These are phyloP conservation scores for Ctenoplectra terminalis DNA, from an alignment of 1,140 invertebrate genomes.

Conservation along the genomic window DNA sequence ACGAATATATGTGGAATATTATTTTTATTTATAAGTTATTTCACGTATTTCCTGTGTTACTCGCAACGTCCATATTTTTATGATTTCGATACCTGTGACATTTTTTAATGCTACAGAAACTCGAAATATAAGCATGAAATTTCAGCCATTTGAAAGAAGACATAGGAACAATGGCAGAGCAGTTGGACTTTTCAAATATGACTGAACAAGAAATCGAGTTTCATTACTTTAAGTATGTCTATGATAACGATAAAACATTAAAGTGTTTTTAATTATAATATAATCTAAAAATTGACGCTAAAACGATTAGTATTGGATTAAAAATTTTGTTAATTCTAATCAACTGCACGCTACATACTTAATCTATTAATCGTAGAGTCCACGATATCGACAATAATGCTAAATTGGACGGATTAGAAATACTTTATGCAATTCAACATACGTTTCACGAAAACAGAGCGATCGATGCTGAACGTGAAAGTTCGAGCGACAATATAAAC, in stretches of 20 bases:
- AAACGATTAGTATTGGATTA: neutral
- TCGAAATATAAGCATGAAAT: conserved; percentile 63
- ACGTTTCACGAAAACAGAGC: conserved; percentile 83
- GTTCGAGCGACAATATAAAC: neutral
- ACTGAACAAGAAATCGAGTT: conserved; percentile 89
- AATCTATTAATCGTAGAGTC: conserved; percentile 84
- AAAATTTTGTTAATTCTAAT: neutral
- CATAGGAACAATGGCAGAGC: conserved; percentile 84
- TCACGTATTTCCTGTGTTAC: neutral
- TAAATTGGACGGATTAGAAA: conserved; percentile 91
- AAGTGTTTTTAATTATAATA: neutral
- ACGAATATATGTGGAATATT: no score
- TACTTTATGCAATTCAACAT: conserved; percentile 87
- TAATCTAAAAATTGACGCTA: no score
- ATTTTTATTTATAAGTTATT: neutral
- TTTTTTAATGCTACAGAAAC: conserved; percentile 13
- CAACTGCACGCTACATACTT: neutral
- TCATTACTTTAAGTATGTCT: conserved; percentile 85
- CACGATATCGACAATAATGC: conserved; percentile 93
- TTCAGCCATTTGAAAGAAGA: conserved; percentile 90
- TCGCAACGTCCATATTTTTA: neutral
- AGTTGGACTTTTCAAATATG: conserved; percentile 86
- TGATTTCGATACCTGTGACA: neutral
- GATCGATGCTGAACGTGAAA: conserved; percentile 64
- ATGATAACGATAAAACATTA: neutral